Percentiles rank a stretch among this genome's conserved stretches.
phyloP scores from a whole-genome alignment of 2,797 vertebrate genomes.

The Enteromius unitaeniatus region DNA sequence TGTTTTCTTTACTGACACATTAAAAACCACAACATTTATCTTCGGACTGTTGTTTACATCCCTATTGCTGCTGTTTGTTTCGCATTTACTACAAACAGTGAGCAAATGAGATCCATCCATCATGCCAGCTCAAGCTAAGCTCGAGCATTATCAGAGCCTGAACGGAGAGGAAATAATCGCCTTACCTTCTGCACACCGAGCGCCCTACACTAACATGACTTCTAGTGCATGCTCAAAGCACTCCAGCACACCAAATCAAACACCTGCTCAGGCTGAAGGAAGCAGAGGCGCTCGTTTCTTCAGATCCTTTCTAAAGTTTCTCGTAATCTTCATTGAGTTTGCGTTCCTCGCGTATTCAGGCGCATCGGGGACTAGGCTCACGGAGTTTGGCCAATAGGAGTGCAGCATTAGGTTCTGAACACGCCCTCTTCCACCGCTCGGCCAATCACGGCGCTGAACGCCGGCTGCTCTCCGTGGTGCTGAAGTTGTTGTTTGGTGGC shows the following conservation, averaged over 20 bases:
- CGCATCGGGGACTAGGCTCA: not conserved
- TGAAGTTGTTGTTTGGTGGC: conserved; percentile 39
- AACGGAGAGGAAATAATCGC: conserved; percentile 55
- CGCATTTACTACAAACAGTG: not conserved
- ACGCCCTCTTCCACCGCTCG: not conserved
- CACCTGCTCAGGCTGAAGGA: too few relatives aligned
- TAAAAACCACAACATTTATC: not conserved
- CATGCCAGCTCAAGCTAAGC: conserved; percentile 22
- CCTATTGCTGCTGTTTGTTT: not conserved
- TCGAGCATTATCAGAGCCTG: conserved; percentile 29
- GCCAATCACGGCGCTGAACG: conserved; percentile 33
- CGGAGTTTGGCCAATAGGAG: conserved; percentile 40
- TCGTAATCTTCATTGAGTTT: conserved; percentile 23
- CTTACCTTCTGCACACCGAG: conserved; percentile 57
- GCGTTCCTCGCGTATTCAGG: conserved; percentile 8
- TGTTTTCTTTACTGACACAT: not conserved
- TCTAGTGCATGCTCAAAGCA: conserved; percentile 1
- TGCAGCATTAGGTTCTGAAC: not conserved
- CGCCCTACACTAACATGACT: not conserved
- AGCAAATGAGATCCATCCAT: not conserved
- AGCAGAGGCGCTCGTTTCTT: not conserved
- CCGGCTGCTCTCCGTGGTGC: conserved; percentile 57
- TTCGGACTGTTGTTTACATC: not conserved
- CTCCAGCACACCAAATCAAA: not conserved
- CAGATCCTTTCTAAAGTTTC: not conserved